Evolutionary conservation across 1,140 invertebrate genomes (phyloP).

Genomic region (Bicyclus anynana): DNA sequence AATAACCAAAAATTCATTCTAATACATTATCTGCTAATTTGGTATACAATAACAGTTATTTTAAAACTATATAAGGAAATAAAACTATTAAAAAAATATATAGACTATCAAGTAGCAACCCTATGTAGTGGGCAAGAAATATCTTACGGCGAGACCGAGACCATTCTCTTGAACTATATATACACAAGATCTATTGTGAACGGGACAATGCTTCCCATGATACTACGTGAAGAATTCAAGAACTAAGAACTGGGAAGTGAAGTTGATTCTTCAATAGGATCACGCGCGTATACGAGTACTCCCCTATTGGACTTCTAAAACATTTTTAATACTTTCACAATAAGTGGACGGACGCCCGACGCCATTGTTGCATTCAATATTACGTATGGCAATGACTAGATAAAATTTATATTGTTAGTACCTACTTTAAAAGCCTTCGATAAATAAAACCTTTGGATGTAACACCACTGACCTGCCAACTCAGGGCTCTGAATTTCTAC

Average conservation of each 20-base stretch:
- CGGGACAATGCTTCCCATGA: slow-evolving; percentile 57
- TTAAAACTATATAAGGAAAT: not conserved
- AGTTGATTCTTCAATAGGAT: slow-evolving; percentile 40
- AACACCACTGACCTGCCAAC: too few species aligned
- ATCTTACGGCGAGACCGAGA: slow-evolving; percentile 46
- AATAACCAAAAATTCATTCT: too few species aligned
- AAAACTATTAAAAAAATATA: not conserved
- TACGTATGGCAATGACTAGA: not conserved
- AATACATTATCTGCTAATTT: too few species aligned
- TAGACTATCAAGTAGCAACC: not conserved
- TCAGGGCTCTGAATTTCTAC: too few species aligned
- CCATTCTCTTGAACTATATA: slow-evolving; percentile 51
- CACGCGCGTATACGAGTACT: slow-evolving; percentile 32
- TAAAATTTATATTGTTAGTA: too few species aligned
- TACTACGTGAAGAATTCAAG: slow-evolving; percentile 50
- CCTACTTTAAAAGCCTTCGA: too few species aligned
- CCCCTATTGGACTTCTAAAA: slow-evolving; percentile 40
- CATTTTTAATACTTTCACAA: slow-evolving; percentile 39
- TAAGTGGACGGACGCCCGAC: slow-evolving; percentile 10
- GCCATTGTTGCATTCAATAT: not conserved
- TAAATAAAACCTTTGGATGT: too few species aligned
- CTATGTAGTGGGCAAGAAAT: slow-evolving; percentile 27
- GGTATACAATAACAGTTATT: too few species aligned
- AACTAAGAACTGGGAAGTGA: slow-evolving; percentile 50
- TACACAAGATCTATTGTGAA: slow-evolving; percentile 55